Conservation (phyloP, 2,888 invertebrate genomes). For the Zele albiditarsus region DNA sequence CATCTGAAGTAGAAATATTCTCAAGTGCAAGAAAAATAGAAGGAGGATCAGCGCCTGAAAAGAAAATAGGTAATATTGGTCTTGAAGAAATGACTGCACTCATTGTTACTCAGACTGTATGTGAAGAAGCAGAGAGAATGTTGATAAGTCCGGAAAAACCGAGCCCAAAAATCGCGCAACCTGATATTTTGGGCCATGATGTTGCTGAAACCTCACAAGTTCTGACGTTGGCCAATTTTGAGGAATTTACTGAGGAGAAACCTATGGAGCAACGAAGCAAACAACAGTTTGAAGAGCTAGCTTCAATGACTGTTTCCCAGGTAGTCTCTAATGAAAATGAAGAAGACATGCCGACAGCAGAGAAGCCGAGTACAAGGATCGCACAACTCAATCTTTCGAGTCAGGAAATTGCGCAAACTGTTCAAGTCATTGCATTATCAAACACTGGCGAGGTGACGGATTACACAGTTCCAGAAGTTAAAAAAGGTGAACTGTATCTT, state of each 20-base stretch:
- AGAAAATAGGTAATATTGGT: slow-evolving; percentile 42
- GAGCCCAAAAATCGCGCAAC: slow-evolving; percentile 58
- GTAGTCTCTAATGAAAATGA: slow-evolving; percentile 57
- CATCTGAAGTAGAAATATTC: slow-evolving; percentile 57
- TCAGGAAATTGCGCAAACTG: slow-evolving; percentile 68
- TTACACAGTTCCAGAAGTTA: slow-evolving; percentile 46
- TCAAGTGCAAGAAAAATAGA: slow-evolving; percentile 58
- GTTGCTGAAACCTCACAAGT: slow-evolving; percentile 71
- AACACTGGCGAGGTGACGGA: slow-evolving; percentile 52
- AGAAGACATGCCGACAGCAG: slow-evolving; percentile 51
- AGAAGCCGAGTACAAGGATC: slow-evolving; percentile 56
- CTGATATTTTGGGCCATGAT: slow-evolving; percentile 64
- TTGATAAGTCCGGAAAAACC: slow-evolving; percentile 52
- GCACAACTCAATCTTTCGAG: slow-evolving; percentile 61
- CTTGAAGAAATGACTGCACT: slow-evolving; percentile 57
- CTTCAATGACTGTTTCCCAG: slow-evolving; percentile 58
- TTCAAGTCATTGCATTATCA: slow-evolving; percentile 59
- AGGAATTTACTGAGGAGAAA: slow-evolving; percentile 56
- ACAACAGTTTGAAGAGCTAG: slow-evolving; percentile 57
- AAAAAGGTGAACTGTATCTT: slow-evolving; percentile 47
- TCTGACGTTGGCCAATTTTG: slow-evolving; percentile 56
- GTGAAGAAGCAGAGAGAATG: slow-evolving; percentile 57
- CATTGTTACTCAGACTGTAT: slow-evolving; percentile 55
- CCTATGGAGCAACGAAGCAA: slow-evolving; percentile 61
- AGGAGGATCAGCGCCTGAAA: slow-evolving; percentile 41